Evolutionary conservation across 35 echinoderm and acorn worm genomes (phyloP).

Genomic region (Ptychodera flava): DNA sequence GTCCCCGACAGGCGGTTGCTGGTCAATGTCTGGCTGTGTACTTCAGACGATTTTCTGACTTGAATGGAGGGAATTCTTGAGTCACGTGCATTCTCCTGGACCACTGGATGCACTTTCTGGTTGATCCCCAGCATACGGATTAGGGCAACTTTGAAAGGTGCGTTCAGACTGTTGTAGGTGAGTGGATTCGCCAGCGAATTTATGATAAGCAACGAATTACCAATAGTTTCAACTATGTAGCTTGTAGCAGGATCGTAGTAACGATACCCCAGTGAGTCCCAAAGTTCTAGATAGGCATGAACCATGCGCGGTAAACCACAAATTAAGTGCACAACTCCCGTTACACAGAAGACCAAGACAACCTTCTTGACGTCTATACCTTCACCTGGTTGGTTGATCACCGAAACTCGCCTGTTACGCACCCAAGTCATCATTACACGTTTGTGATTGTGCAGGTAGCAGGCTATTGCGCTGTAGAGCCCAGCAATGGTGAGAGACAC

Average conservation of each 20-base stretch:
- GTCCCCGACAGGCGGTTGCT: neutral
- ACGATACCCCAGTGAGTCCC: neutral
- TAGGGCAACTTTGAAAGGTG: neutral
- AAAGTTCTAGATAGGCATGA: neutral
- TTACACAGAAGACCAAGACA: neutral
- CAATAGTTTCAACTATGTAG: neutral
- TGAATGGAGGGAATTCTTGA: no score
- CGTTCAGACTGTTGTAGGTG: neutral
- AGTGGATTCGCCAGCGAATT: neutral
- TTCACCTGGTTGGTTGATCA: neutral
- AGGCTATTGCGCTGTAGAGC: neutral
- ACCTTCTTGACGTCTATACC: neutral
- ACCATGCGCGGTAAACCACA: neutral
- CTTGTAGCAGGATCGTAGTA: neutral
- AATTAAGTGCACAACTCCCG: neutral
- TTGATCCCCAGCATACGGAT: neutral
- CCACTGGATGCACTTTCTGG: no score
- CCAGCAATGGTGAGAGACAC: no score
- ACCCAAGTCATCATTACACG: neutral
- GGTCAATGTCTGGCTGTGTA: neutral
- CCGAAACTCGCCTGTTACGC: neutral
- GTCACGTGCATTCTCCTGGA: no score
- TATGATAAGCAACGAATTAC: neutral
- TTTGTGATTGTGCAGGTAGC: neutral
- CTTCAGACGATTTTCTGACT: no score